These are phyloP conservation scores for Lordiphosa collinella DNA, from an alignment of 1,140 invertebrate species.

Conservation along the genomic window DNA sequence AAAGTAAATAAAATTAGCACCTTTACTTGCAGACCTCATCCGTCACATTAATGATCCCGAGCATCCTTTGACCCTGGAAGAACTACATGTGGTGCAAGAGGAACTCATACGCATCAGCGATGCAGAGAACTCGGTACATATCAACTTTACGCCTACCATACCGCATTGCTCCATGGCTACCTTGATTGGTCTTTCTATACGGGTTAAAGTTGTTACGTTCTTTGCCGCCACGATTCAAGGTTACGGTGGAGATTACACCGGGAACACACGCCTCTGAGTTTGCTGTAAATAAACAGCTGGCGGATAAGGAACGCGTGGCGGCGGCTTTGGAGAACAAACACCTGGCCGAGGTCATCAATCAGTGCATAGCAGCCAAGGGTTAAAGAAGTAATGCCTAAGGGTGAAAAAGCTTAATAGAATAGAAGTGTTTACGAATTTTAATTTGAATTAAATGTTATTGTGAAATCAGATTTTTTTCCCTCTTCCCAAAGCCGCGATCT, in stretches of 20 bases:
- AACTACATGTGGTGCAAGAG: constrained; percentile 96
- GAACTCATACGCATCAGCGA: constrained; percentile 89
- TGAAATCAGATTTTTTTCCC: too few species aligned
- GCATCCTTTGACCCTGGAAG: constrained; percentile 97
- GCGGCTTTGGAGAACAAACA: constrained; percentile 97
- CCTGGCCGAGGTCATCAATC: constrained; percentile 95
- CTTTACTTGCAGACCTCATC: constrained; percentile 87
- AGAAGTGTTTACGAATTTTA: not conserved
- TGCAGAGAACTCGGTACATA: constrained; percentile 85
- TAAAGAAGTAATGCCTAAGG: too few species aligned
- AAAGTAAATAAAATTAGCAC: not conserved
- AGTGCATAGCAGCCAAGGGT: constrained; percentile 85
- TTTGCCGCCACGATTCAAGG: constrained; percentile 92
- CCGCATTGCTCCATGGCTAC: constrained; percentile 99
- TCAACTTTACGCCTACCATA: constrained; percentile 98
- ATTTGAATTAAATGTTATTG: too few species aligned
- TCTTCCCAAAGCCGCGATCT: too few species aligned
- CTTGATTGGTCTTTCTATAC: constrained; percentile 90
- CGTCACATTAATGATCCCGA: constrained; percentile 98
- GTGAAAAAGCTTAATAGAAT: not conserved
- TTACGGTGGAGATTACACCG: constrained; percentile 93
- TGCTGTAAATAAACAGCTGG: constrained; percentile 98
- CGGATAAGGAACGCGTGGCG: constrained; percentile 98
- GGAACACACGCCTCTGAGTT: constrained; percentile 95
- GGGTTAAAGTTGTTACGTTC: constrained; percentile 93